Conservation (phyloP, 1,140 invertebrate species). For the Tachypleus tridentatus region DNA sequence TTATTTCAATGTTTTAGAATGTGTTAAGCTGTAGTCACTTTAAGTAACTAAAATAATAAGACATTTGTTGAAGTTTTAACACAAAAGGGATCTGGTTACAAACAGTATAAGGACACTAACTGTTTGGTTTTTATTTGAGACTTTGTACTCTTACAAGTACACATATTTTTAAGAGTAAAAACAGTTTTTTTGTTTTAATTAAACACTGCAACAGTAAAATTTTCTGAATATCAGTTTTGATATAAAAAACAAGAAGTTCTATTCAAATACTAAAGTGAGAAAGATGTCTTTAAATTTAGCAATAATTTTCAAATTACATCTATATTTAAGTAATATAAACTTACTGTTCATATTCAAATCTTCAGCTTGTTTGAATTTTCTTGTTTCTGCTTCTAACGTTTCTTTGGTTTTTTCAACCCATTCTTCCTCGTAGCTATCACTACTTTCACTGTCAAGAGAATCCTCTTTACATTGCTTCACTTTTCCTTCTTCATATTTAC, state of each 20-base stretch:
- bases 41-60: too few species aligned
- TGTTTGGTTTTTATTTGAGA: too few species aligned
- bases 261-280: constrained; percentile 3
- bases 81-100: too few species aligned
- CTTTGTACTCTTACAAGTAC: too few species aligned
- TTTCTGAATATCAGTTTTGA: too few species aligned
- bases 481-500: constrained; percentile 7
- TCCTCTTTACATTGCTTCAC: constrained; percentile 3
- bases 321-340: neutral
- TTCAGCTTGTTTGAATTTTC: constrained; percentile 11
- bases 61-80: too few species aligned
- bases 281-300: neutral
- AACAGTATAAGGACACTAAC: too few species aligned
- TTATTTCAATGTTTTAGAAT: too few species aligned
- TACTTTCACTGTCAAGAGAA: neutral
- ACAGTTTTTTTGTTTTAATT: too few species aligned
- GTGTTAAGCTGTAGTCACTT: too few species aligned
- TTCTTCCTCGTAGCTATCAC: constrained; percentile 17
- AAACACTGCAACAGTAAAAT: too few species aligned
- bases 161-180: too few species aligned
- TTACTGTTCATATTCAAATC: neutral
- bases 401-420: constrained; percentile 29
- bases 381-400: constrained; percentile 17
- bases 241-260: neutral
- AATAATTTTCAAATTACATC: neutral